A percentile compares a stretch with the other conserved stretches of the same genome.
Evolutionary conservation across 2,797 vertebrate genomes (phyloP).

Genomic region (Aeoliscus strigatus): DNA sequence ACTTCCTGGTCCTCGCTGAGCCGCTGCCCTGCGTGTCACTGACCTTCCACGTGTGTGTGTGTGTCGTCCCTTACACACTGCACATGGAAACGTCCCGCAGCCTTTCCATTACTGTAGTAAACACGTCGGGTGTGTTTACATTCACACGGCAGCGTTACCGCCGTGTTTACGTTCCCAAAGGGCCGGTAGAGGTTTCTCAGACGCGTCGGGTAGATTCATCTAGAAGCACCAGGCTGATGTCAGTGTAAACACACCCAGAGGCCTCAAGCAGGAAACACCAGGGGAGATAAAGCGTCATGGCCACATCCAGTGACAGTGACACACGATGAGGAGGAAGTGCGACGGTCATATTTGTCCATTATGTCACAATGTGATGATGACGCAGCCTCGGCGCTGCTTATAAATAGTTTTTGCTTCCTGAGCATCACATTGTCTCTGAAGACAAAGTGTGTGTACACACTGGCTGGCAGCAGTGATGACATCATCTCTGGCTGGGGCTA

Average conservation of each 20-base stretch:
- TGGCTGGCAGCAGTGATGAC: conserved; percentile 48
- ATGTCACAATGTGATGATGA: conserved; percentile 30
- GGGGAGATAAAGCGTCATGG: conserved; percentile 42
- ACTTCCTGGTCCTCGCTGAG: conserved; percentile 34
- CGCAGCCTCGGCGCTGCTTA: conserved; percentile 32
- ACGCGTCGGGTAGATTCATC: background rate
- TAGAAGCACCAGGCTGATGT: conserved; percentile 7
- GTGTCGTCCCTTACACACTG: conserved; percentile 3
- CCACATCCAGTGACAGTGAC: conserved; percentile 25
- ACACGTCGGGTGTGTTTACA: conserved; percentile 45
- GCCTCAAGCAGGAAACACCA: conserved; percentile 40
- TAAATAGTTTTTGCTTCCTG: conserved; percentile 58
- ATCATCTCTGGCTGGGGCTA: conserved; percentile 45
- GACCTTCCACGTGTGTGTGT: conserved; percentile 1
- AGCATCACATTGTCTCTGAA: conserved; percentile 17
- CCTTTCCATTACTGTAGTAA: conserved; percentile 32
- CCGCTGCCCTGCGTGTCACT: conserved; percentile 36
- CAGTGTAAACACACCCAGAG: conserved; percentile 19
- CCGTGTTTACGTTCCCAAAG: conserved; percentile 20
- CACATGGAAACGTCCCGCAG: conserved; percentile 2
- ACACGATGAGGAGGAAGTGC: conserved; percentile 45
- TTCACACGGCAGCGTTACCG: background rate
- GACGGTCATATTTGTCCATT: conserved; percentile 36
- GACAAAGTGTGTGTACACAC: conserved; percentile 19
- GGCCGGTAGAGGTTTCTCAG: conserved; percentile 17